Conservation (phyloP, 2,113 vertebrate genomes). For the Chaetops frenatus region DNA sequence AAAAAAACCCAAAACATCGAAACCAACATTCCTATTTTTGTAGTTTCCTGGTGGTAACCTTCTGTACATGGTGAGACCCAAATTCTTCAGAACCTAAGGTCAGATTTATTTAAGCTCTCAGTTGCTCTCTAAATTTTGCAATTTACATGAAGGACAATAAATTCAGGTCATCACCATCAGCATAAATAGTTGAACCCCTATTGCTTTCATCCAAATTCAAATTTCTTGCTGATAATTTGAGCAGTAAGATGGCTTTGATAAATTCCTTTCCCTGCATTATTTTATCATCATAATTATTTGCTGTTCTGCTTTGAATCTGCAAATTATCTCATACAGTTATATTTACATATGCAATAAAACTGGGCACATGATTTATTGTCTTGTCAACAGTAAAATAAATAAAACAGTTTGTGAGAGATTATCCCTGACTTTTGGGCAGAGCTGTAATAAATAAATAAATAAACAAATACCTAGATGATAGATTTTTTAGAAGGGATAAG, state of each 20-base stretch:
- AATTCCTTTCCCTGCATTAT: constrained; percentile 5
- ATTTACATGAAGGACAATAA: background rate
- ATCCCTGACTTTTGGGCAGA: background rate
- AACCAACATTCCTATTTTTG: background rate
- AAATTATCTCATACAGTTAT: constrained; percentile 1
- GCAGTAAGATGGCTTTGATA: background rate
- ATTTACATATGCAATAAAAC: constrained; percentile 50
- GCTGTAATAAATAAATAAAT: background rate
- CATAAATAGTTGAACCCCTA: background rate
- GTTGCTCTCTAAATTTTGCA: background rate
- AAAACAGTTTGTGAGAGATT: background rate
- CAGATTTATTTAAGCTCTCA: background rate
- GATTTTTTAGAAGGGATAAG: background rate
- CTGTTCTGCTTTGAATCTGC: background rate
- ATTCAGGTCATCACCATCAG: background rate
- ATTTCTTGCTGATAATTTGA: background rate
- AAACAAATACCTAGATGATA: background rate
- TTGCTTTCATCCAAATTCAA: background rate
- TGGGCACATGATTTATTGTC: background rate
- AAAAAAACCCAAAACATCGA: background rate
- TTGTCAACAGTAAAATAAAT: constrained; percentile 3
- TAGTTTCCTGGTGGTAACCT: background rate
- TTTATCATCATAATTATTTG: constrained; percentile 40
- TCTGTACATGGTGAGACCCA: background rate
- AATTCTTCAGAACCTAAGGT: background rate